phyloP scores from a whole-genome alignment of 2,113 vertebrate genomes.

The Syngnathus floridae region DNA sequence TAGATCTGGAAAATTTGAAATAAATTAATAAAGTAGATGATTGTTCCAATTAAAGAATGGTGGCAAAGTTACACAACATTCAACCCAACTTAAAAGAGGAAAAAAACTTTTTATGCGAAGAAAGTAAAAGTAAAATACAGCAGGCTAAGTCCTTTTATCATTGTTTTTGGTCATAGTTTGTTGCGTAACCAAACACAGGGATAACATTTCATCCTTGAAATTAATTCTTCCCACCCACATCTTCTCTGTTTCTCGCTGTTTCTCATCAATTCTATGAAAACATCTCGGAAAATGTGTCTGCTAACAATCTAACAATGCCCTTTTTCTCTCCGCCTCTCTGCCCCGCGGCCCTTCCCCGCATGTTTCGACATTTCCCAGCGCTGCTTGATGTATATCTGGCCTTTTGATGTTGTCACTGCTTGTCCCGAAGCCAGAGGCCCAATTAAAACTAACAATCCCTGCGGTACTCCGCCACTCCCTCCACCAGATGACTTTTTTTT shows the following conservation, averaged over 20 bases:
- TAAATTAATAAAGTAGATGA: too few relatives aligned
- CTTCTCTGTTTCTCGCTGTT: neutral
- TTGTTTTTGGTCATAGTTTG: neutral
- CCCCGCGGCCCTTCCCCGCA: slow-evolving; percentile 35
- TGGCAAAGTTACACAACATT: neutral
- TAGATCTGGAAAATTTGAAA: neutral
- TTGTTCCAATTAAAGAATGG: neutral
- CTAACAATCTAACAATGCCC: slow-evolving; percentile 8
- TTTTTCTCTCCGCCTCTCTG: slow-evolving; percentile 20
- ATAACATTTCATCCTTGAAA: slow-evolving; percentile 1
- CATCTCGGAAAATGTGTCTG: slow-evolving; percentile 17
- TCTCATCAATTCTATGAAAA: slow-evolving; percentile 9
- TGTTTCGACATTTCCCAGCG: slow-evolving; percentile 63
- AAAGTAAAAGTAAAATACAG: neutral
- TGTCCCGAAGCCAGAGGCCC: slow-evolving; percentile 61
- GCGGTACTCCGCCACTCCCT: slow-evolving; percentile 21
- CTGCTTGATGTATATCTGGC: slow-evolving; percentile 77
- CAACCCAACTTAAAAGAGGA: neutral
- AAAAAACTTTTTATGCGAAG: neutral
- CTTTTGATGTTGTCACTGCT: slow-evolving; percentile 72
- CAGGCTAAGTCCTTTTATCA: neutral
- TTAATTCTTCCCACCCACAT: neutral
- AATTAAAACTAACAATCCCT: slow-evolving; percentile 73
- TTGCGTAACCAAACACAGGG: neutral
- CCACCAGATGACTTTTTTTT: slow-evolving; percentile 21